phyloP scores from a whole-genome alignment of 2,113 vertebrate genomes.

The Prunella himalayana region DNA sequence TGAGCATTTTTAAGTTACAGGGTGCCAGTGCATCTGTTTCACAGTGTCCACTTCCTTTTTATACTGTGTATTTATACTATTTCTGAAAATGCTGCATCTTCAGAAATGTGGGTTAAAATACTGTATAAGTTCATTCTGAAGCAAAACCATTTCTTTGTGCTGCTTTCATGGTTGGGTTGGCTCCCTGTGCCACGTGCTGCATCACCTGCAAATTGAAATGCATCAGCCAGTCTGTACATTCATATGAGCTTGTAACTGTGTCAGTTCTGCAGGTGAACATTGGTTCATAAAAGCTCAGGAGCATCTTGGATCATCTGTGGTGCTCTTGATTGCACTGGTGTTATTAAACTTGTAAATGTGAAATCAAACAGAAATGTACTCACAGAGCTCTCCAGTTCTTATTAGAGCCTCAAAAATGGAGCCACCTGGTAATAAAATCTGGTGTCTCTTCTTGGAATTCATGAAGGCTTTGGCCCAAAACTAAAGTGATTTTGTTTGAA shows the following conservation, averaged over 20 bases:
- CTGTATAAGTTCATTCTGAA: background rate
- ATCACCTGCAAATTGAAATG: slow-evolving; percentile 2
- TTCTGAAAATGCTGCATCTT: slow-evolving; percentile 62
- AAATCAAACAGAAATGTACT: background rate
- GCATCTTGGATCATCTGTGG: background rate
- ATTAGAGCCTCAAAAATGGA: background rate
- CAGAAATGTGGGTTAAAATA: slow-evolving; percentile 14
- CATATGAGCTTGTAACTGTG: background rate
- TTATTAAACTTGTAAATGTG: background rate
- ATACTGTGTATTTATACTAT: background rate
- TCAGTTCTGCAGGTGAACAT: slow-evolving; percentile 28
- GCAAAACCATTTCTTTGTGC: slow-evolving; percentile 35
- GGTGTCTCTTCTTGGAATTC: background rate
- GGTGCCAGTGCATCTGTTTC: background rate
- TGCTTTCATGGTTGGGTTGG: slow-evolving; percentile 28
- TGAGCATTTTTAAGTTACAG: background rate
- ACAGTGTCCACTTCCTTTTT: background rate
- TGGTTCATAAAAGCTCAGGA: background rate
- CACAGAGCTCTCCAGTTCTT: background rate
- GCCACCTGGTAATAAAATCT: background rate
- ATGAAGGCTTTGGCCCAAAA: background rate
- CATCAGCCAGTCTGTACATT: background rate
- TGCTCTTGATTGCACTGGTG: background rate
- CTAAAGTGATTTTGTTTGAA: background rate
- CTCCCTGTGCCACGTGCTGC: slow-evolving; percentile 5